Evolutionary conservation across 2,797 vertebrate species (phyloP), one percentile per base, ranked within the genome.

Genomic region (Distichodus sexfasciatus): DNA sequence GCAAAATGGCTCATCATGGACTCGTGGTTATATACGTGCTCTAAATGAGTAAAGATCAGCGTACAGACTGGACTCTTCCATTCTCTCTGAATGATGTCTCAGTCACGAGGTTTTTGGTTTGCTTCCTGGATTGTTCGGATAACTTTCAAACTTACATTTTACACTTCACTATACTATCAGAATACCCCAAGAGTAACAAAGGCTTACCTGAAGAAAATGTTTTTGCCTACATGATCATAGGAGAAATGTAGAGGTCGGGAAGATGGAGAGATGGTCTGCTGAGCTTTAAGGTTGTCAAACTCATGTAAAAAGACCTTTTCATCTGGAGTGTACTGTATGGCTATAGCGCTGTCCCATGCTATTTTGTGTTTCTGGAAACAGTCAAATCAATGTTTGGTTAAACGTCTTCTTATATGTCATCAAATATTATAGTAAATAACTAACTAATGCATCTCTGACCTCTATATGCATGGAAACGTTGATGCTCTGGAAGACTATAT

Each of bases 121-220:
- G n/a, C n/a, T n/a, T n/a, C n/a, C n/a, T n/a, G n/a, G n/a, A n/a
- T n/a, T n/a, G n/a, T n/a, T n/a, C n/a, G n/a, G n/a, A n/a, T n/a
- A n/a, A n/a, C n/a, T n/a, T n/a, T n/a, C n/a, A n/a, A n/a, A n/a
- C n/a, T n/a, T n/a, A n/a, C n/a, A n/a, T n/a, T n/a, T n/a, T n/a
- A n/a, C n/a, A n/a, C n/a, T n/a, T n/a, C n/a, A n/a, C n/a, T n/a
- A n/a, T n/a, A n/a, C n/a, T n/a, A n/a, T n/a, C n/a, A n/a, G n/a
- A n/a, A n/a, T n/a, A n/a, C n/a, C n/a, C n/a, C 17, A 17, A 23
- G 35, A 14, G 17, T 19, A 21, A 24, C 9, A 14, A 15, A 7
- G 3, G 11, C 19, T 36, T 5, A 74, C 72, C 66, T 74, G 5
- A 69, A 48, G 33, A 46, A 31, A 23, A 74, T 54, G 29, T 68